Evolutionary conservation across 2,888 invertebrate species (phyloP).

Genomic region (Sisyra terminalis): DNA sequence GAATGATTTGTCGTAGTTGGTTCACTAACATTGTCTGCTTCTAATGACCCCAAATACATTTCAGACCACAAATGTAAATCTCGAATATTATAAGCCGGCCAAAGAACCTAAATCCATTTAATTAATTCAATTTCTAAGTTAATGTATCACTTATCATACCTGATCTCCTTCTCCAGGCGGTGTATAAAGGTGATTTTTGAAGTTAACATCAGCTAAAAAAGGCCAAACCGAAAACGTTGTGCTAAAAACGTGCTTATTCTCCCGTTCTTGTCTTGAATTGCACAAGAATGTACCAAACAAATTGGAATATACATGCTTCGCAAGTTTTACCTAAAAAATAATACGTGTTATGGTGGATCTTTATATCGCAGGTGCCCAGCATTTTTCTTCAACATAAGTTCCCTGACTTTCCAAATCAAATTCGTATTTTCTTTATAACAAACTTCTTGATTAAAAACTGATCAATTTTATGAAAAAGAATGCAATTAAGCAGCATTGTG

Average conservation of each 20-base stretch:
- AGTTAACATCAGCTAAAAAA: constrained; percentile 60
- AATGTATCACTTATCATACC: no score
- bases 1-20: constrained; percentile 18
- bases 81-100: constrained; percentile 73
- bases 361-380: not conserved
- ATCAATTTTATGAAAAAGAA: no score
- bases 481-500: no score
- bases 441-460: no score
- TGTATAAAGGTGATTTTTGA: constrained; percentile 73
- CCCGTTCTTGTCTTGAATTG: constrained; percentile 64
- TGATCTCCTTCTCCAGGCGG: constrained; percentile 23
- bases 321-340: constrained; percentile 67
- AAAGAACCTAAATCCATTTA: constrained; percentile 68
- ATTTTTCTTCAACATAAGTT: no score
- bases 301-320: constrained; percentile 89
- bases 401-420: no score
- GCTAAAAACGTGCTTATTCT: constrained; percentile 42
- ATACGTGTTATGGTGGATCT: no score
- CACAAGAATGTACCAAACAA: constrained; percentile 94
- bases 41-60: constrained; percentile 53
- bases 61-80: constrained; percentile 72
- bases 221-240: constrained; percentile 78
- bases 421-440: no score
- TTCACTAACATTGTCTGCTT: constrained; percentile 12
- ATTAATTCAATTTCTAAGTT: no score